Evolutionary conservation across 2,888 invertebrate genomes (phyloP), one percentile per base, ranked within the genome.

Genomic region (Netelia melanura): DNA sequence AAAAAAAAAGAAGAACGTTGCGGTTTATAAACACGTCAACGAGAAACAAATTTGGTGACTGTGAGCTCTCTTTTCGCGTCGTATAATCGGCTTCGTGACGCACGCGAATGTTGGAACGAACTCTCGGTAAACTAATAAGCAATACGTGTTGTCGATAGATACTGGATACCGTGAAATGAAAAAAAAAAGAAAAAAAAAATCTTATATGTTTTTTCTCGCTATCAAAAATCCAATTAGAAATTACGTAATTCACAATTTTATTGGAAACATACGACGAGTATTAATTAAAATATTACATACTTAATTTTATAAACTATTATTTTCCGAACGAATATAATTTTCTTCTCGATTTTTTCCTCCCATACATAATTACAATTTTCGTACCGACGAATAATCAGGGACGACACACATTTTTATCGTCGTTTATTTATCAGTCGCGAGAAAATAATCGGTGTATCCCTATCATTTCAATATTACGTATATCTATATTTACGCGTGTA

Each of bases 51-150:
- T 48, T 14, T 11, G 10, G 48, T 48, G 11, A 48, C 48, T 48
- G 11, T 10, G 48, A 48, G 14, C 3, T 0, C 48, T 48, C 48
- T 14, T 48, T 30, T 30, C 30, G 48, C 14, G 48, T 48, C 14
- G 9, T 48, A 67, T 58, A 58, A 67, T 76, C 54, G 65, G 44
- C 43, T 56, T 48, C 56, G n/a, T 76, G 76, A 76, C 76, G 76
- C 76, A 76, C n/a, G 43, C 43, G n/a, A 67, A 67, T 76, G 65
- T 65, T 67, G 43, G n/a, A 64, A 56, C 54, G 75, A 56, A 58
- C 44, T 76, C 56, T 76, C 58, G 67, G 38, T 54, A 43, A 56
- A 30, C 23, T 5, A 21, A 65, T 38, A 65, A 67, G 65, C 54
- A 9, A 21, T 56, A 25, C 23, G 58, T 17, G 67, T n/a, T 58